phyloP scores from a whole-genome alignment of 2,888 invertebrate genomes.

The Aricia artaxerxes region DNA sequence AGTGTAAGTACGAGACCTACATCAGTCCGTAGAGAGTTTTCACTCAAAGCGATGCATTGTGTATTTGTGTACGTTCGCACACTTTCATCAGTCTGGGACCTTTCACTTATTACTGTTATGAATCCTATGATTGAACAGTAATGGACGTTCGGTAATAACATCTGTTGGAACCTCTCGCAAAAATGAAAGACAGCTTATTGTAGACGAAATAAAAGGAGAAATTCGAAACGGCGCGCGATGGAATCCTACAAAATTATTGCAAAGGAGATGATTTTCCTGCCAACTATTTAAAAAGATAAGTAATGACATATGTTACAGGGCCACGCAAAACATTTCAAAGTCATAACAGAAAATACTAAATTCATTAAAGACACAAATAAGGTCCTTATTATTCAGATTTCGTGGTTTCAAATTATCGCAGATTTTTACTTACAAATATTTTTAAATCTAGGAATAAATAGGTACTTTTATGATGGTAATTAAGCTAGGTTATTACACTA shows the following conservation, averaged over 20 bases:
- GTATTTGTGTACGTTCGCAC: constrained; percentile 11
- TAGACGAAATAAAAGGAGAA: constrained; percentile 2
- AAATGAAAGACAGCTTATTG: background rate
- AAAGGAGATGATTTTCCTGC: background rate
- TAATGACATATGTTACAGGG: no score
- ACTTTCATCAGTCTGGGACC: constrained; percentile 26
- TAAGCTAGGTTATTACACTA: background rate
- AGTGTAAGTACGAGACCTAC: constrained; percentile 10
- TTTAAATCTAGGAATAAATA: background rate
- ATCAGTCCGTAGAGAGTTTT: constrained; percentile 15
- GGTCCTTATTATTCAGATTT: background rate
- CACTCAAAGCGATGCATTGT: constrained; percentile 12
- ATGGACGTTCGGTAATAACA: constrained; percentile 15
- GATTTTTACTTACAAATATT: background rate
- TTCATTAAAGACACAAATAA: background rate
- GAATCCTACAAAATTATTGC: background rate
- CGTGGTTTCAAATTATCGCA: background rate
- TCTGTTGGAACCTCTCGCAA: background rate
- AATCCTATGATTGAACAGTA: background rate
- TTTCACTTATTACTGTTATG: constrained; percentile 27
- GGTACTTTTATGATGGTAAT: background rate
- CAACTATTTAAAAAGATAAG: no score
- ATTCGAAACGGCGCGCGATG: background rate
- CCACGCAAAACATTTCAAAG: no score
- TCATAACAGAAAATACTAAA: no score